phyloP scores from a whole-genome alignment of 92 coral and sea anemone genomes.

The Heteractis magnifica region DNA sequence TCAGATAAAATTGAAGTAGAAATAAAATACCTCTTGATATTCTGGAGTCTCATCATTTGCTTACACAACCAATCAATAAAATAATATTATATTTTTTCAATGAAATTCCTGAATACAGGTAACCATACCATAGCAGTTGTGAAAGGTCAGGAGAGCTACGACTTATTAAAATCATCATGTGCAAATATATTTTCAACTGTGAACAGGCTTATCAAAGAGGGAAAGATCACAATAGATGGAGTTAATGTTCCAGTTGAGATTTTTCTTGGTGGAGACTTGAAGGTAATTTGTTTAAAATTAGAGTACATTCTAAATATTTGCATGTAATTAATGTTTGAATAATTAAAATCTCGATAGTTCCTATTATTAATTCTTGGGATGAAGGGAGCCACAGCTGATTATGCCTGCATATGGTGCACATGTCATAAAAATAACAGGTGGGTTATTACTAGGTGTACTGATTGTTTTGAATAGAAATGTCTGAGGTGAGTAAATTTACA shows the following conservation, averaged over 20 bases:
- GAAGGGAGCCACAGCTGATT: conserved; percentile 53
- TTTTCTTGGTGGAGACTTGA: background rate
- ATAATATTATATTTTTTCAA: too few species aligned
- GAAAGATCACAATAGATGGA: background rate
- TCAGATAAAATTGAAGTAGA: background rate
- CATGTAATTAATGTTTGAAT: too few species aligned
- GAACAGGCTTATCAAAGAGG: background rate
- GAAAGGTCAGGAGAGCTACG: conserved; percentile 3
- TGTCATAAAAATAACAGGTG: conserved; percentile 44
- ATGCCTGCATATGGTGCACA: conserved; percentile 65
- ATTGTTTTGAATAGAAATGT: too few species aligned
- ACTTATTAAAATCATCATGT: background rate
- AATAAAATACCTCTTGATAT: too few species aligned
- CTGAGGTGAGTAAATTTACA: too few species aligned
- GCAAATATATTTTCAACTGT: background rate
- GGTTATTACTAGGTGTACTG: too few species aligned
- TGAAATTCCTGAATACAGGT: background rate
- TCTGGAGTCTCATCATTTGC: too few species aligned
- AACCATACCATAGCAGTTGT: conserved; percentile 11
- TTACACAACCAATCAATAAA: too few species aligned
- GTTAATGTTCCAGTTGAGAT: background rate
- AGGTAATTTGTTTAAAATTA: background rate
- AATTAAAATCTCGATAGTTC: conserved; percentile 19
- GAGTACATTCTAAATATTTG: too few species aligned
- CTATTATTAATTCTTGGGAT: conserved; percentile 55